A percentile compares a stretch with the other conserved stretches of the same genome.
phyloP scores from a whole-genome alignment of 1,140 invertebrate species.

The Drosophila insularis region DNA sequence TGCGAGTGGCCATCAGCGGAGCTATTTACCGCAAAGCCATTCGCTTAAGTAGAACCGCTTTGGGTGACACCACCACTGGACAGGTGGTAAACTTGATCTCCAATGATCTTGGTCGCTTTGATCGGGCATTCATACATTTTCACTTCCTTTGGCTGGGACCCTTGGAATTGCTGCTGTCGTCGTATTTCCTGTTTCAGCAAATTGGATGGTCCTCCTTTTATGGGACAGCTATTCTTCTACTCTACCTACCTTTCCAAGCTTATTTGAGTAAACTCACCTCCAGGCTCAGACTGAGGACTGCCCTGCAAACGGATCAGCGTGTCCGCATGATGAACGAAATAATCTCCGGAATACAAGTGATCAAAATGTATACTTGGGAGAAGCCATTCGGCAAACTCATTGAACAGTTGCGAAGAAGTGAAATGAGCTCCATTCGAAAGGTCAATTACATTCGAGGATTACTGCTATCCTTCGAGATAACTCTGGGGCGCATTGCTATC shows the following conservation, averaged over 20 bases:
- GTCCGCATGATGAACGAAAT: conserved; percentile 95
- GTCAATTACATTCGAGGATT: conserved; percentile 88
- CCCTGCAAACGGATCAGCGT: conserved; percentile 90
- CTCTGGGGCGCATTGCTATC: conserved; percentile 88
- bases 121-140: conserved; percentile 72
- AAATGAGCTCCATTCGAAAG: conserved; percentile 85
- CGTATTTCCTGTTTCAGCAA: conserved; percentile 82
- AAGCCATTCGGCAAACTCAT: conserved; percentile 88
- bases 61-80: conserved; percentile 90
- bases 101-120: conserved; percentile 84
- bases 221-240: conserved; percentile 89
- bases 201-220: conserved; percentile 85
- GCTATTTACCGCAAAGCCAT: conserved; percentile 87
- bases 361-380: conserved; percentile 97
- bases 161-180: conserved; percentile 83
- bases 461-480: conserved; percentile 88
- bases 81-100: conserved; percentile 89
- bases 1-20: conserved; percentile 84
- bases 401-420: conserved; percentile 83
- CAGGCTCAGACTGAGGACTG: conserved; percentile 86
- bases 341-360: conserved; percentile 92
- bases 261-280: conserved; percentile 88
- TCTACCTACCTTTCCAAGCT: conserved; percentile 93
- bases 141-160: conserved; percentile 84
- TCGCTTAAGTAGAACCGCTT: conserved; percentile 85